Evolutionary conservation across 2,113 vertebrate species (phyloP).

Genomic region (Siniperca knerii): DNA sequence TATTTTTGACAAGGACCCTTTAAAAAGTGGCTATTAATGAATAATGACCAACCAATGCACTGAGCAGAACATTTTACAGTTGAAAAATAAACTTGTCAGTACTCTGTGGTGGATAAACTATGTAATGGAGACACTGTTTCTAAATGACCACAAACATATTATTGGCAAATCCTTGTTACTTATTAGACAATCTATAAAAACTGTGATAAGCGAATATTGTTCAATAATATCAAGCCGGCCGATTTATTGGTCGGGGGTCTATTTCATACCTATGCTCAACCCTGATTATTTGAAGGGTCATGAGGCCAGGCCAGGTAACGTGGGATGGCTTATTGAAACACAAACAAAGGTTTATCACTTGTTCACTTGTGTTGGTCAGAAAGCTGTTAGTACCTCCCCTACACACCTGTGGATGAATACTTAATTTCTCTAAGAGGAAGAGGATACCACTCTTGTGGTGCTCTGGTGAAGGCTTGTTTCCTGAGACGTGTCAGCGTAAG

Average conservation of each 20-base stretch:
- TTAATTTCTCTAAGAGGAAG: neutral
- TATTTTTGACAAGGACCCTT: too few relatives aligned
- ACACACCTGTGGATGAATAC: neutral
- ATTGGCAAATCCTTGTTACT: neutral
- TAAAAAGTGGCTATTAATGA: too few relatives aligned
- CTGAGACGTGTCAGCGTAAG: neutral
- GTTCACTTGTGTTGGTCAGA: neutral
- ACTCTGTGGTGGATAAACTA: too few relatives aligned
- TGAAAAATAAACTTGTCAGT: too few relatives aligned
- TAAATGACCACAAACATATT: too few relatives aligned
- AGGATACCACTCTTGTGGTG: neutral
- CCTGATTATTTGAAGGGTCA: too few relatives aligned
- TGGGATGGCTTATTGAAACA: neutral
- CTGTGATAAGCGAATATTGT: neutral
- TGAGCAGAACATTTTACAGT: too few relatives aligned
- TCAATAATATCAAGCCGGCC: neutral
- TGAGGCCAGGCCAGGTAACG: neutral
- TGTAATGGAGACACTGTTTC: too few relatives aligned
- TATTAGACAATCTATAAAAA: neutral
- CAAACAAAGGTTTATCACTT: neutral
- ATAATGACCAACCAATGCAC: too few relatives aligned
- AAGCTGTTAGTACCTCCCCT: neutral
- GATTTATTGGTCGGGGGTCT: neutral
- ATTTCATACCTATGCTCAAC: neutral
- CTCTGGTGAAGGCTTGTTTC: neutral